Evolutionary conservation across 2,888 invertebrate species (phyloP).

Genomic region (Uropetala carovei): DNA sequence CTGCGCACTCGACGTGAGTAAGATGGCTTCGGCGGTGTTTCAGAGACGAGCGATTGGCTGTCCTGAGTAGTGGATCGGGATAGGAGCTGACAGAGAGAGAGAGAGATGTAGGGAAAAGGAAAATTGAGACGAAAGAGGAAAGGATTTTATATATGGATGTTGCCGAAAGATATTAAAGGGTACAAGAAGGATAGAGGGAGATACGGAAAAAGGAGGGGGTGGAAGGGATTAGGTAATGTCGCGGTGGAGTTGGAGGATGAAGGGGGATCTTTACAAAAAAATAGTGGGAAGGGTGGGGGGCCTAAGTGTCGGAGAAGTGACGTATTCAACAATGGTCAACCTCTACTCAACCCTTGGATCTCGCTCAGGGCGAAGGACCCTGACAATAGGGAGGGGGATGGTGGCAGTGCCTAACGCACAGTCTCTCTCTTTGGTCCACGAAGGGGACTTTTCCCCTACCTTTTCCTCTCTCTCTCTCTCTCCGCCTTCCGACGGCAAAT

Average conservation of each 20-base stretch:
- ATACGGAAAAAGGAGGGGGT: background rate
- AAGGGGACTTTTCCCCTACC: background rate
- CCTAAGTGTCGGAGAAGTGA: background rate
- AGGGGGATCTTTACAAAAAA: too few relatives aligned
- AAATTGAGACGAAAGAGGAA: too few relatives aligned
- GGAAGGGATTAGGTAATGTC: background rate
- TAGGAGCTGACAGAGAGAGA: background rate
- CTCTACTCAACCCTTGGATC: background rate
- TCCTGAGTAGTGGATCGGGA: background rate
- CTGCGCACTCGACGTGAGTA: constrained; percentile 8
- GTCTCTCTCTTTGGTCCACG: background rate
- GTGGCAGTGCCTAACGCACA: background rate
- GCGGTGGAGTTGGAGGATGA: background rate
- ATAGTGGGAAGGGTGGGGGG: background rate
- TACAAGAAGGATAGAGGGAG: too few relatives aligned
- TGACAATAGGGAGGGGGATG: background rate
- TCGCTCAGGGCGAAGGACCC: too few relatives aligned
- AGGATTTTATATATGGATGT: too few relatives aligned
- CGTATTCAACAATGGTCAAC: background rate
- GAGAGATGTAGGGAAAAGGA: too few relatives aligned
- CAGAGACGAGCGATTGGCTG: background rate
- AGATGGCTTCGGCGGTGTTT: background rate
- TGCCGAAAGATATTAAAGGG: too few relatives aligned
- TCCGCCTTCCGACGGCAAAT: background rate
- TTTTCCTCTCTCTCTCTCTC: background rate